These are phyloP conservation scores for Limonius californicus DNA, from an alignment of 1,140 invertebrate species.

Conservation along the genomic window DNA sequence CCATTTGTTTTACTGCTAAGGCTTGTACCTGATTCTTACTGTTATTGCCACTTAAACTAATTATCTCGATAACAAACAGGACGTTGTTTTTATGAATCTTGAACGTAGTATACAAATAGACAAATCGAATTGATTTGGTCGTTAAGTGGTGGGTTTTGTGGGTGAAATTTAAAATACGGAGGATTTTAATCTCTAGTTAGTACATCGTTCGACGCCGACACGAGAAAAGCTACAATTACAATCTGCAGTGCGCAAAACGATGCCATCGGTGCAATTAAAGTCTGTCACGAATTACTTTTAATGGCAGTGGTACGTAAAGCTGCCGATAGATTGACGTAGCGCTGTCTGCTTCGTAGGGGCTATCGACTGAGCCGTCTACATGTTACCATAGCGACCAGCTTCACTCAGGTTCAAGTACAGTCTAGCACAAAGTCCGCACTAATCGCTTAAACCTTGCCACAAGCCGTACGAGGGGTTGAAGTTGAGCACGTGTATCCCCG, in stretches of 20 bases:
- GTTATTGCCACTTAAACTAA: no score
- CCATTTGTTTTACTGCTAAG: no score
- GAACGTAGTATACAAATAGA: no score
- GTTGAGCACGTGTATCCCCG: constrained; percentile 1
- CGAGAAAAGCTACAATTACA: neutral
- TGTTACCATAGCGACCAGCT: constrained; percentile 31
- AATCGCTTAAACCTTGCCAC: constrained; percentile 29
- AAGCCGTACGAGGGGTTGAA: neutral
- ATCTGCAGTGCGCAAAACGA: neutral
- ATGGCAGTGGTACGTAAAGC: constrained; percentile 12
- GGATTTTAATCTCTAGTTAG: no score
- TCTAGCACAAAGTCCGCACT: constrained; percentile 29
- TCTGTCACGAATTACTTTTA: constrained; percentile 11
- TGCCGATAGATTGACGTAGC: constrained; percentile 15
- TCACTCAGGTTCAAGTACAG: constrained; percentile 36
- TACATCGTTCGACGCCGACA: no score
- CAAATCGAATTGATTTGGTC: no score
- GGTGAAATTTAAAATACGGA: no score
- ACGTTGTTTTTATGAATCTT: no score
- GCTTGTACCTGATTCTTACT: no score
- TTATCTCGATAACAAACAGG: no score
- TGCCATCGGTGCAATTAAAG: neutral
- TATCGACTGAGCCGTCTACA: constrained; percentile 35
- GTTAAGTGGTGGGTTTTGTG: no score
- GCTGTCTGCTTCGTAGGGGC: constrained; percentile 11